A percentile compares a stretch with the other conserved stretches of the same genome.
Evolutionary conservation across 2,113 vertebrate genomes (phyloP).

Genomic region (Aix galericulata): DNA sequence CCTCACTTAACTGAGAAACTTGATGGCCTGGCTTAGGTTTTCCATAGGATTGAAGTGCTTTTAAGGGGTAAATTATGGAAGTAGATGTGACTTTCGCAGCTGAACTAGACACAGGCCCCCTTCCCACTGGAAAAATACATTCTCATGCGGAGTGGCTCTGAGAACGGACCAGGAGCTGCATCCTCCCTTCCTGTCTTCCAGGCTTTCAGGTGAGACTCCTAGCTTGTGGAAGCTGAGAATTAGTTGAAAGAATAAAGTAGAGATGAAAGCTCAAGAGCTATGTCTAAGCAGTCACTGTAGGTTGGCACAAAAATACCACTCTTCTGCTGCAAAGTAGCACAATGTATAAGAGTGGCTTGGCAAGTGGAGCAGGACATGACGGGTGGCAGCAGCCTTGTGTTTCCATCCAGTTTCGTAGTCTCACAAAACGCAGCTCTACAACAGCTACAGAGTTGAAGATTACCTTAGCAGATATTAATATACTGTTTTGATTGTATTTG

Average conservation of each 20-base stretch:
- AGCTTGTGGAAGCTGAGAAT: fast-evolving
- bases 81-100: not conserved
- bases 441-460: not conserved
- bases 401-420: not conserved
- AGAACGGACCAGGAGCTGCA: fast-evolving
- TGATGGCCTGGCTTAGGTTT: not conserved
- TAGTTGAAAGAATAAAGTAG: not conserved
- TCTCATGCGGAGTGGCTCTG: not conserved
- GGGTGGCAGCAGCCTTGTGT: not conserved
- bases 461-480: slow-evolving; percentile 14
- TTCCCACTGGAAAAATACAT: fast-evolving
- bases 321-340: fast-evolving
- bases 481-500: slow-evolving; percentile 41
- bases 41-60: not conserved
- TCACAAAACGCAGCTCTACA: not conserved
- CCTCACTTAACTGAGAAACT: not conserved
- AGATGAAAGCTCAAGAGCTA: not conserved
- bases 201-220: not conserved
- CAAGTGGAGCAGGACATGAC: too few relatives aligned
- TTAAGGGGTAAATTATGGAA: not conserved
- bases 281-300: fast-evolving
- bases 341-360: fast-evolving
- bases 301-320: not conserved
- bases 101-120: not conserved
- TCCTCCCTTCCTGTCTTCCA: not conserved